phyloP scores from a whole-genome alignment of 2,888 invertebrate species.

The Labia minor region DNA sequence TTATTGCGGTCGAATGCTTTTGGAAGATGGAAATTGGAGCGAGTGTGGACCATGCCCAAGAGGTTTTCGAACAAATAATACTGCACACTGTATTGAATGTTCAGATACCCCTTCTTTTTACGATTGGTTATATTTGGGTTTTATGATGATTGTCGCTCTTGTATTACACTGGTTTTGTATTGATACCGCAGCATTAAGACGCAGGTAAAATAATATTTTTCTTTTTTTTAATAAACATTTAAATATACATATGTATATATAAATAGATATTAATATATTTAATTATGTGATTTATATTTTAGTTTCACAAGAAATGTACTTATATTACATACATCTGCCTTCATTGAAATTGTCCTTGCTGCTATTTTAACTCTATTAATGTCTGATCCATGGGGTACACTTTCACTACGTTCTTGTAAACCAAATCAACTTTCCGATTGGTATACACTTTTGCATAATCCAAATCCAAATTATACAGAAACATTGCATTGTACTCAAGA shows the following conservation, averaged over 20 bases:
- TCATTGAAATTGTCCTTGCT: constrained; percentile 67
- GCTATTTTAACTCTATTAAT: constrained; percentile 65
- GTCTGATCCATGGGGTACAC: constrained; percentile 69
- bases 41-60: constrained; percentile 79
- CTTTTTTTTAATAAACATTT: no score
- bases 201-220: constrained; percentile 43
- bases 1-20: constrained; percentile 65
- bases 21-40: constrained; percentile 58
- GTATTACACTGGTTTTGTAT: constrained; percentile 89
- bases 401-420: constrained; percentile 65
- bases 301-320: constrained; percentile 65
- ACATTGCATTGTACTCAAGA: constrained; percentile 92
- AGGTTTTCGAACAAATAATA: constrained; percentile 62
- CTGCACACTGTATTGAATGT: constrained; percentile 62
- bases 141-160: constrained; percentile 80
- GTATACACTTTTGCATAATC: constrained; percentile 93
- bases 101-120: constrained; percentile 65
- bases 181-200: constrained; percentile 59
- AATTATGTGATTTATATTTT: constrained; percentile 28
- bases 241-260: no score
- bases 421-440: constrained; percentile 80
- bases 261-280: no score
- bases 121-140: constrained; percentile 88
- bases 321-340: constrained; percentile 67
- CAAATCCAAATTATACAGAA: constrained; percentile 79